Percentiles rank a stretch among this genome's conserved stretches.
These are phyloP conservation scores for Brachyalestes nurse DNA, from an alignment of 2,797 vertebrate genomes.

Conservation along the genomic window DNA sequence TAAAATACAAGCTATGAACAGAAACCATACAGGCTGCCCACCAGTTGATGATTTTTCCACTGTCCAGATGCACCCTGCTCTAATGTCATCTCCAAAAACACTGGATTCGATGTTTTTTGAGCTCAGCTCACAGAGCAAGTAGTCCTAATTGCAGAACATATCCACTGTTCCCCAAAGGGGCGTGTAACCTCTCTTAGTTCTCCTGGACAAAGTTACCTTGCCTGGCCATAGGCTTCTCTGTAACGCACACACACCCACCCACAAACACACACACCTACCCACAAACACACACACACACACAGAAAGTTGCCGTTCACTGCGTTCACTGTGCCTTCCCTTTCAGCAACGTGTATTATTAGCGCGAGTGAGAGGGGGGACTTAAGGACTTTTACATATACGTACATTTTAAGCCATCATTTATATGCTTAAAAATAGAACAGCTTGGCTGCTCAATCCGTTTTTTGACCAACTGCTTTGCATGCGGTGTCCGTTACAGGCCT, in stretches of 20 bases:
- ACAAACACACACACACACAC: too few relatives aligned
- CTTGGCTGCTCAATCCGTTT: constrained; percentile 85
- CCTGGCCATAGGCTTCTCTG: constrained; percentile 43
- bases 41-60: too few relatives aligned
- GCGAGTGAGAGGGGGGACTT: constrained; percentile 72
- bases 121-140: neutral
- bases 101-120: neutral
- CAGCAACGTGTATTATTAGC: constrained; percentile 84
- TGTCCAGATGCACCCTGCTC: neutral
- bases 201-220: constrained; percentile 49
- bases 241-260: constrained; percentile 14
- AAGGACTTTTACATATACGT: constrained; percentile 81
- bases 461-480: constrained; percentile 73
- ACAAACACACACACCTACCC: too few relatives aligned
- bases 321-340: constrained; percentile 68
- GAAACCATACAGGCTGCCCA: neutral
- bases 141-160: neutral
- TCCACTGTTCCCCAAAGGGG: too few relatives aligned
- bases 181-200: neutral
- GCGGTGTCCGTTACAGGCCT: constrained; percentile 84
- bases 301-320: constrained; percentile 49
- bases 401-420: constrained; percentile 87
- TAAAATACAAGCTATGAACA: neutral
- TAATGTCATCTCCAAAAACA: neutral
- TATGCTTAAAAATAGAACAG: constrained; percentile 84